phyloP scores from a whole-genome alignment of 2,888 invertebrate genomes.

The Smittia sp. region DNA sequence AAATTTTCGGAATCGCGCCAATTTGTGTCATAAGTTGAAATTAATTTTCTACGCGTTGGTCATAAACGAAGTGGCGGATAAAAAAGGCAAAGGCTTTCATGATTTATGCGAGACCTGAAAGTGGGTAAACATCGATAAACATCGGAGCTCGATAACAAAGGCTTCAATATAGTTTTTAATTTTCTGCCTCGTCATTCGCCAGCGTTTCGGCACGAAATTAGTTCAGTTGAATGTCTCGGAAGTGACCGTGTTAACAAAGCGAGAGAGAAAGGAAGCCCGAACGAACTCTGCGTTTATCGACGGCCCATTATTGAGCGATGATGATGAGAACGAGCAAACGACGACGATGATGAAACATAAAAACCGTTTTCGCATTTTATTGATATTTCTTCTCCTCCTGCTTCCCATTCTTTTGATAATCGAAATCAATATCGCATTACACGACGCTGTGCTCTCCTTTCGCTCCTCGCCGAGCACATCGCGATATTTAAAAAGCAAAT shows the following conservation, averaged over 20 bases:
- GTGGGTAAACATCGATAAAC: conserved; percentile 6
- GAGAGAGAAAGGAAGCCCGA: background rate
- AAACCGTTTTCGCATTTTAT: conserved; percentile 32
- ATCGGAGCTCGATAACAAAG: background rate
- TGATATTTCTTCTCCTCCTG: conserved; percentile 28
- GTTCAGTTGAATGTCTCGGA: background rate
- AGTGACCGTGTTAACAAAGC: conserved; percentile 7
- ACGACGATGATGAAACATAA: conserved; percentile 40
- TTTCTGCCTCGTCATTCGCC: conserved; percentile 3
- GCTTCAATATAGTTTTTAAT: background rate
- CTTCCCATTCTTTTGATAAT: background rate
- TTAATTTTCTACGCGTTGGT: background rate
- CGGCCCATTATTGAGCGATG: conserved; percentile 18
- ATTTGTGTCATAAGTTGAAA: background rate
- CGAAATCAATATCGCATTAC: conserved; percentile 27
- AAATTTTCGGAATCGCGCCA: background rate
- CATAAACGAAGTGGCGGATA: background rate
- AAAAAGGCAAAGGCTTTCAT: background rate
- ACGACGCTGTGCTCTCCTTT: background rate
- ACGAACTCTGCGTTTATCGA: background rate
- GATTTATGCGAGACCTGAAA: background rate
- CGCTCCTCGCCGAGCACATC: background rate
- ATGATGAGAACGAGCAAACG: conserved; percentile 32
- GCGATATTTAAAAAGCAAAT: background rate
- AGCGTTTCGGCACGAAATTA: background rate